phyloP scores from a whole-genome alignment of 1,140 invertebrate genomes.

The Rhyacophila brunnea region DNA sequence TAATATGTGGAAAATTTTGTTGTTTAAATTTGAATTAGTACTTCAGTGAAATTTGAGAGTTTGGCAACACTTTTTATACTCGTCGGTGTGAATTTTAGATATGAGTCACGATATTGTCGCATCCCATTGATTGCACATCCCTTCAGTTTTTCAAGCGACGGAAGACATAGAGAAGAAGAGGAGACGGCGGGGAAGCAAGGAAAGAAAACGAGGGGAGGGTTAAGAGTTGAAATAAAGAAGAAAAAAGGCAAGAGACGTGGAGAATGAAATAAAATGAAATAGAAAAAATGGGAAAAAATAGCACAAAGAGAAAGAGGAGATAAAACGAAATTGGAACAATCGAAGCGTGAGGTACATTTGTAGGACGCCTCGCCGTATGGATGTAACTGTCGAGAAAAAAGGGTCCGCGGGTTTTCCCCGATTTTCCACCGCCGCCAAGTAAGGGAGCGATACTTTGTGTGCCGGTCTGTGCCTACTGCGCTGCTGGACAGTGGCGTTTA shows the following conservation, averaged over 20 bases:
- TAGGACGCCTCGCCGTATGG: constrained; percentile 35
- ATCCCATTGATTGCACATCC: too few relatives aligned
- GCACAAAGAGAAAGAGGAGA: constrained; percentile 52
- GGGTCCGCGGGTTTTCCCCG: constrained; percentile 12
- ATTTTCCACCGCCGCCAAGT: background rate
- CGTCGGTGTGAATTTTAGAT: too few relatives aligned
- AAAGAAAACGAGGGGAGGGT: constrained; percentile 13
- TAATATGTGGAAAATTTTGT: too few relatives aligned
- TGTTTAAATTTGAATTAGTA: too few relatives aligned
- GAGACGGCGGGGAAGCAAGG: constrained; percentile 5
- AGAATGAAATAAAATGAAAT: constrained; percentile 38
- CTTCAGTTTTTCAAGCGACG: background rate
- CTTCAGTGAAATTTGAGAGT: too few relatives aligned
- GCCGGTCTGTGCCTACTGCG: background rate
- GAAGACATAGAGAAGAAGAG: background rate
- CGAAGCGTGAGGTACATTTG: constrained; percentile 47
- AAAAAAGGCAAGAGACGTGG: constrained; percentile 8
- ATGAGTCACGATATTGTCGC: too few relatives aligned
- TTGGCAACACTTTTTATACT: too few relatives aligned
- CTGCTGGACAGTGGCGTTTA: too few relatives aligned
- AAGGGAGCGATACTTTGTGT: background rate
- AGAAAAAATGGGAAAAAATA: constrained; percentile 53
- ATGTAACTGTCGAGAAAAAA: constrained; percentile 27
- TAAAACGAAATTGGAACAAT: constrained; percentile 54
- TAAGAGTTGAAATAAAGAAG: constrained; percentile 2